Conservation (phyloP, 2,888 invertebrate species). For the Tenthredo mesomela region DNA sequence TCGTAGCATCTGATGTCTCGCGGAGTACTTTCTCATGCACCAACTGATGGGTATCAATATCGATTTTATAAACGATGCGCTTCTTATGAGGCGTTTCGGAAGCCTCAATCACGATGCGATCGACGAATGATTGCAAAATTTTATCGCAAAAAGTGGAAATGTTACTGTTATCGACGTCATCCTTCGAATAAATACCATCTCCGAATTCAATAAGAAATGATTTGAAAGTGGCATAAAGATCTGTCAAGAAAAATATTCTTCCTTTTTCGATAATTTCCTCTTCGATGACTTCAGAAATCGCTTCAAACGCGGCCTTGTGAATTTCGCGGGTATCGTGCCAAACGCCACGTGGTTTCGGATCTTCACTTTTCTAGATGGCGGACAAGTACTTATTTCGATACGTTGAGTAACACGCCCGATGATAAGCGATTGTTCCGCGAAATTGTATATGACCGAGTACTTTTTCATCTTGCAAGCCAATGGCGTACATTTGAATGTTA, state of each 20-base stretch:
- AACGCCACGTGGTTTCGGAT: neutral
- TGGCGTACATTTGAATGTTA: too few relatives aligned
- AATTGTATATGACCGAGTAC: neutral
- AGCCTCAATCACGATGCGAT: too few relatives aligned
- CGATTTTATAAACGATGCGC: neutral
- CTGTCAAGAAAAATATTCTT: neutral
- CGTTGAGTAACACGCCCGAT: neutral
- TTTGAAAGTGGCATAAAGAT: neutral
- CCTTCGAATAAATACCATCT: neutral
- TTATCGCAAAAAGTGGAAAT: neutral
- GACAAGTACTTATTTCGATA: neutral
- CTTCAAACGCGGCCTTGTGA: neutral
- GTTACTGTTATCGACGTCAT: neutral
- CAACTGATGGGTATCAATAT: neutral
- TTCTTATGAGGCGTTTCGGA: neutral
- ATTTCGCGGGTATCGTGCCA: conserved; percentile 10
- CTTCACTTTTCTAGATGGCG: neutral
- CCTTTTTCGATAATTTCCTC: neutral
- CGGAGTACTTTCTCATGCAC: neutral
- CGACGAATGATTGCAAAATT: neutral
- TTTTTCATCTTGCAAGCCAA: neutral
- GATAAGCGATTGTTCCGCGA: neutral
- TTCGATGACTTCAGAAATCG: neutral
- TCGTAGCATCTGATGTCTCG: neutral
- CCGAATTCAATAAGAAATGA: neutral